These are phyloP conservation scores for Xiphophorus couchianus DNA, from an alignment of 2,113 vertebrate species.

Conservation along the genomic window DNA sequence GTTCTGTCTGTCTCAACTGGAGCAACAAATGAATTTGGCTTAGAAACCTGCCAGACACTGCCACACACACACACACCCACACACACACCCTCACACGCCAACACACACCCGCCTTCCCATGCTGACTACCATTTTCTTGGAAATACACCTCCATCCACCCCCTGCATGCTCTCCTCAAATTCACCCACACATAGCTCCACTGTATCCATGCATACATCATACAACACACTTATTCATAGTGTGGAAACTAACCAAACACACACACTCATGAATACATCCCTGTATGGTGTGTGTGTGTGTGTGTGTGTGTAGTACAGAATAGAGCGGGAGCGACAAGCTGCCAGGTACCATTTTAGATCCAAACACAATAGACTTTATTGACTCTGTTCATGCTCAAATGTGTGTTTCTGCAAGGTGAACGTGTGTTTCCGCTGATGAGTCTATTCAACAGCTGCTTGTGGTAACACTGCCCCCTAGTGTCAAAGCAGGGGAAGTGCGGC, in stretches of 20 bases:
- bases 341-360: conserved; percentile 30
- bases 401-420: background rate
- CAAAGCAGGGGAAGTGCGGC: background rate
- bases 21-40: conserved; percentile 19
- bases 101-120: background rate
- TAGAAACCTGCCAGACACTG: conserved; percentile 17
- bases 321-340: conserved; percentile 17
- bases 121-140: conserved; percentile 2
- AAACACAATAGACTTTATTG: conserved; percentile 36
- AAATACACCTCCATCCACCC: conserved; percentile 7
- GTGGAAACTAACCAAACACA: conserved; percentile 4
- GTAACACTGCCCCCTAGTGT: conserved; percentile 59
- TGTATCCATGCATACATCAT: conserved; percentile 1
- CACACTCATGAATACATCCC: background rate
- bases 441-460: background rate
- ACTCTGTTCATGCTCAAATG: conserved; percentile 10
- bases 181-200: conserved; percentile 11
- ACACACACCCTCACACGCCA: conserved; percentile 8
- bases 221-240: conserved; percentile 13
- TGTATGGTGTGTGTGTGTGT: background rate
- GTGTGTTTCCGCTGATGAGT: background rate
- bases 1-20: conserved; percentile 41
- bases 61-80: background rate
- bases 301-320: conserved; percentile 25
- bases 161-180: conserved; percentile 9